A percentile compares a stretch with the other conserved stretches of the same genome.
Evolutionary conservation across 1,140 invertebrate genomes (phyloP).

Genomic region (Heliconius congener): DNA sequence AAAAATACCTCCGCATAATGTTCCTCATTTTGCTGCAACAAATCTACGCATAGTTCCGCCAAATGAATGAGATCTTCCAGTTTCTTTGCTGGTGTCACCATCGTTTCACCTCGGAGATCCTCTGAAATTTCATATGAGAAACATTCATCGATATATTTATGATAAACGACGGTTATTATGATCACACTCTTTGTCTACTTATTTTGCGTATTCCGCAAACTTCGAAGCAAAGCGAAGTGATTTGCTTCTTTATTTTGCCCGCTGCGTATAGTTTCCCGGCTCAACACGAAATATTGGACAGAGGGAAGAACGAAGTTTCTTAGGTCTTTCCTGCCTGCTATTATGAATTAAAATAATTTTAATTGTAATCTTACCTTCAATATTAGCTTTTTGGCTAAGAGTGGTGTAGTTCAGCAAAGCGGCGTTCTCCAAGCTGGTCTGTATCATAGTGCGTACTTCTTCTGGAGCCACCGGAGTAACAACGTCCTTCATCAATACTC

Average conservation of each 20-base stretch:
- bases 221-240: too few species aligned
- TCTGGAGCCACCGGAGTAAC: constrained; percentile 98
- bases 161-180: too few species aligned
- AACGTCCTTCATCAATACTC: constrained; percentile 99
- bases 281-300: not conserved
- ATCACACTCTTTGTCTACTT: too few species aligned
- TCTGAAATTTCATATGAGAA: constrained; percentile 78
- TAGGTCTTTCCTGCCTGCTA: too few species aligned
- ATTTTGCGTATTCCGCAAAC: too few species aligned
- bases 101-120: constrained; percentile 90
- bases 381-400: constrained; percentile 97
- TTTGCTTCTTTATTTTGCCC: too few species aligned
- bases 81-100: constrained; percentile 92
- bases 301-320: too few species aligned
- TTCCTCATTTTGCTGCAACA: constrained; percentile 99
- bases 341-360: too few species aligned
- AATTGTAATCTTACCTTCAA: constrained; percentile 89
- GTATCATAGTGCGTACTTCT: constrained; percentile 97
- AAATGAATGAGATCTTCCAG: constrained; percentile 98
- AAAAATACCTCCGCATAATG: constrained; percentile 98
- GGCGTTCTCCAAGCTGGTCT: constrained; percentile 98
- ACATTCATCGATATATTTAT: not conserved
- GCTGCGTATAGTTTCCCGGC: too few species aligned
- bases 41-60: constrained; percentile 98
- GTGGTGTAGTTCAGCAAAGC: constrained; percentile 98